Evolutionary conservation across 2,797 vertebrate genomes (phyloP).

Genomic region (Girardinus metallicus): DNA sequence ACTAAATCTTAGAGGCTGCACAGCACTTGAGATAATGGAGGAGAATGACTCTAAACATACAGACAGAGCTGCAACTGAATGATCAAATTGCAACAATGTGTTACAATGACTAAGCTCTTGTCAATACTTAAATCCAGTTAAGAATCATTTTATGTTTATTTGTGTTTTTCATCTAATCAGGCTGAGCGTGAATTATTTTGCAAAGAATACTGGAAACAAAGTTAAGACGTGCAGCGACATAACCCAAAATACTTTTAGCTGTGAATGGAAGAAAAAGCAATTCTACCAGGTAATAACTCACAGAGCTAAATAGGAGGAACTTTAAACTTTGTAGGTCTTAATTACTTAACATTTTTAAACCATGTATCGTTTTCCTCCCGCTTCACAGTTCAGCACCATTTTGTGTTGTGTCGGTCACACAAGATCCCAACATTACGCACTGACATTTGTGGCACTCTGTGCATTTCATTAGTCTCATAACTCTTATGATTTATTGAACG

Average conservation of each 20-base stretch:
- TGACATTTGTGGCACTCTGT: neutral
- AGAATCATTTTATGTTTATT: neutral
- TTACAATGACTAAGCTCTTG: neutral
- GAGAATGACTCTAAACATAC: neutral
- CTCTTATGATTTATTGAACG: neutral
- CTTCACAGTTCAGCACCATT: neutral
- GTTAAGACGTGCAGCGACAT: neutral
- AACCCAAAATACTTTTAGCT: neutral
- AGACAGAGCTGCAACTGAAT: neutral
- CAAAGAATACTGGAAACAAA: neutral
- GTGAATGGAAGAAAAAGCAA: neutral
- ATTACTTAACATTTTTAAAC: neutral
- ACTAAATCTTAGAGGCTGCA: neutral
- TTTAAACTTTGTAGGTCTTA: neutral
- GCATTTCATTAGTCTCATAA: slow-evolving; percentile 2
- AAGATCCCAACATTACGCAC: neutral
- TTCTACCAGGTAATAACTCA: neutral
- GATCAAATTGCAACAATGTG: neutral
- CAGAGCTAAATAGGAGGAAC: neutral
- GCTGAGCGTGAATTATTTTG: neutral
- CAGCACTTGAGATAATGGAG: neutral
- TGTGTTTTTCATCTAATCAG: neutral
- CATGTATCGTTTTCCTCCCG: neutral
- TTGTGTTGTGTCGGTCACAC: neutral
- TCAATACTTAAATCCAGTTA: neutral